Percentiles rank a stretch among this genome's conserved stretches.
These are phyloP conservation scores for Dicrostonyx torquatus DNA, from an alignment of 2,797 vertebrate genomes.

Conservation along the genomic window DNA sequence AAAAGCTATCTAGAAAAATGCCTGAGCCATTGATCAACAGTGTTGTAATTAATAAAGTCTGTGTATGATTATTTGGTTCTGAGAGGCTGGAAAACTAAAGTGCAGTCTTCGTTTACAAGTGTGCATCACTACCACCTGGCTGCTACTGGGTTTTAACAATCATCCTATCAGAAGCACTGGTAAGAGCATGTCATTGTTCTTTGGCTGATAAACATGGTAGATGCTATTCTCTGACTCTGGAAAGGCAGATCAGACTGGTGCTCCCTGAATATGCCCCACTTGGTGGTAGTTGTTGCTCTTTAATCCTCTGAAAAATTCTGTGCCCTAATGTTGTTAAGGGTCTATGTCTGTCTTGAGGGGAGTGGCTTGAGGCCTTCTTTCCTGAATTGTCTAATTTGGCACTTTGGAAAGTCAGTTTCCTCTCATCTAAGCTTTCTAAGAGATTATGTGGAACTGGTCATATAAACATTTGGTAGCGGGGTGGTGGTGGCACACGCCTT, in stretches of 20 bases:
- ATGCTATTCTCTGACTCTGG: too few relatives aligned
- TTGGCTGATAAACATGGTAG: not conserved
- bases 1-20: too few relatives aligned
- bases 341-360: not conserved
- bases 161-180: not conserved
- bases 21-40: too few relatives aligned
- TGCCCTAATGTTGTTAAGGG: too few relatives aligned
- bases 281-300: not conserved
- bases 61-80: too few relatives aligned
- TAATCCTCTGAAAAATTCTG: not conserved
- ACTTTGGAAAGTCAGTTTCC: not conserved
- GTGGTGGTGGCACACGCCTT: too few relatives aligned
- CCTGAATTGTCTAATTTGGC: not conserved
- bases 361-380: not conserved
- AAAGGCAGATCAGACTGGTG: not conserved
- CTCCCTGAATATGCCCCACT: not conserved
- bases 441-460: not conserved
- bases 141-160: not conserved
- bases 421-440: not conserved
- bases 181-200: rapidly evolving
- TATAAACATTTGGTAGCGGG: not conserved
- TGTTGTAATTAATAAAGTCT: too few relatives aligned
- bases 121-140: not conserved
- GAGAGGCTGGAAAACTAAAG: too few relatives aligned
- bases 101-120: too few relatives aligned